These are phyloP conservation scores for Callosobruchus maculatus DNA, from an alignment of 2,888 invertebrate genomes.

Conservation along the genomic window DNA sequence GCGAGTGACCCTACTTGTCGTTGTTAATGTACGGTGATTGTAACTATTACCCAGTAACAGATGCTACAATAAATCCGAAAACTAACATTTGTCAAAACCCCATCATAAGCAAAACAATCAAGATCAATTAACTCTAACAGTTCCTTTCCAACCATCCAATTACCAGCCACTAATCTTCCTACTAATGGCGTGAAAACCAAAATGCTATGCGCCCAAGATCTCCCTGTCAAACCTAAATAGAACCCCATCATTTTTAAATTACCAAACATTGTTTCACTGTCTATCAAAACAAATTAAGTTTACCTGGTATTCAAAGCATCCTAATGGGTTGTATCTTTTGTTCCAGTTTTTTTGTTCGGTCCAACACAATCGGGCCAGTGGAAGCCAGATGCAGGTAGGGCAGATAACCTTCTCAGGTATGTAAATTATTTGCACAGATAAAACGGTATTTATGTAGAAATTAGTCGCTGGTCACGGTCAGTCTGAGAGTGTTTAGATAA, in stretches of 20 bases:
- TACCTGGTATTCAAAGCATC: not conserved
- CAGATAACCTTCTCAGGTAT: not conserved
- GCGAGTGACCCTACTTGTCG: no score
- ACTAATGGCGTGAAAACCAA: not conserved
- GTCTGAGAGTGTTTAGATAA: not conserved
- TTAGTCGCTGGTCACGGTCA: not conserved
- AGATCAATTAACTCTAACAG: not conserved
- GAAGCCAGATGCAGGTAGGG: not conserved
- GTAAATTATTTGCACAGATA: not conserved
- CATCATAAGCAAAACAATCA: not conserved
- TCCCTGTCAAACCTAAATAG: not conserved
- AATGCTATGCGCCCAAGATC: not conserved
- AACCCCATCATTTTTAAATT: not conserved
- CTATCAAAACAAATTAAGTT: not conserved
- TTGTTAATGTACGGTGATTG: no score
- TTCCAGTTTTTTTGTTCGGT: not conserved
- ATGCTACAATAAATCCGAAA: no score
- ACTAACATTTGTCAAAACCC: no score
- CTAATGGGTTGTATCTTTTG: not conserved
- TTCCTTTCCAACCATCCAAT: not conserved
- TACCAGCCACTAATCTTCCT: not conserved
- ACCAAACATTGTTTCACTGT: not conserved
- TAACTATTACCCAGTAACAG: no score
- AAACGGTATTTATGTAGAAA: not conserved
- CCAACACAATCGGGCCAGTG: not conserved